phyloP scores from a whole-genome alignment of 1,140 invertebrate genomes.

The Hyles euphorbiae region DNA sequence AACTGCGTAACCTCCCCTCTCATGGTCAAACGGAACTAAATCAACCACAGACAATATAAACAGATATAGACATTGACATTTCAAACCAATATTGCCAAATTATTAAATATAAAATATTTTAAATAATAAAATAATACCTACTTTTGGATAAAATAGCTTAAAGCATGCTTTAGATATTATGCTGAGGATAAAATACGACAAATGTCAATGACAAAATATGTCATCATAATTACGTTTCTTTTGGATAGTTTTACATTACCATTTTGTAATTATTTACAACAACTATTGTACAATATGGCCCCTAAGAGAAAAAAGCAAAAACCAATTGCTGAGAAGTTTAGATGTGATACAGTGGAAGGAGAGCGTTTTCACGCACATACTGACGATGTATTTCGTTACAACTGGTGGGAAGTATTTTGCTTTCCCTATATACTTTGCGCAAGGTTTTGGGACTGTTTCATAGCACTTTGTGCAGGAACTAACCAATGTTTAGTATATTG shows the following conservation, averaged over 20 bases:
- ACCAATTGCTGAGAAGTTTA: slow-evolving; percentile 19
- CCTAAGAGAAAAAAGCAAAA: slow-evolving; percentile 38
- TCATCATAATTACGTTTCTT: neutral
- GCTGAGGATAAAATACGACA: neutral
- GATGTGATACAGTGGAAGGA: slow-evolving; percentile 40
- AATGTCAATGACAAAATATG: slow-evolving; percentile 2
- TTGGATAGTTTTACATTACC: too few species aligned
- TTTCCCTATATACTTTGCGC: slow-evolving; percentile 61
- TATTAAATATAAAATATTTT: too few species aligned
- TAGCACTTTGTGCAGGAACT: slow-evolving; percentile 49
- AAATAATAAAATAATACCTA: too few species aligned
- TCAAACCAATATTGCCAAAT: too few species aligned
- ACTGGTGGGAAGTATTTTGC: slow-evolving; percentile 64
- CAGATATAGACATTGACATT: too few species aligned
- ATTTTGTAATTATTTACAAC: too few species aligned
- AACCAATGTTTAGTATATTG: slow-evolving; percentile 62
- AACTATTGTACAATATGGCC: slow-evolving; percentile 24
- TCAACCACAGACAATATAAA: too few species aligned
- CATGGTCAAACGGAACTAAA: slow-evolving; percentile 36
- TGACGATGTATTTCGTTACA: slow-evolving; percentile 46
- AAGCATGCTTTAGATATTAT: neutral
- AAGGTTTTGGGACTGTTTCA: slow-evolving; percentile 50
- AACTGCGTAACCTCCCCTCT: slow-evolving; percentile 28
- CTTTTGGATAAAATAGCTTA: too few species aligned
- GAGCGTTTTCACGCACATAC: slow-evolving; percentile 43